These are phyloP conservation scores for Phyllotreta striolata DNA, from an alignment of 2,888 invertebrate genomes.

Conservation along the genomic window DNA sequence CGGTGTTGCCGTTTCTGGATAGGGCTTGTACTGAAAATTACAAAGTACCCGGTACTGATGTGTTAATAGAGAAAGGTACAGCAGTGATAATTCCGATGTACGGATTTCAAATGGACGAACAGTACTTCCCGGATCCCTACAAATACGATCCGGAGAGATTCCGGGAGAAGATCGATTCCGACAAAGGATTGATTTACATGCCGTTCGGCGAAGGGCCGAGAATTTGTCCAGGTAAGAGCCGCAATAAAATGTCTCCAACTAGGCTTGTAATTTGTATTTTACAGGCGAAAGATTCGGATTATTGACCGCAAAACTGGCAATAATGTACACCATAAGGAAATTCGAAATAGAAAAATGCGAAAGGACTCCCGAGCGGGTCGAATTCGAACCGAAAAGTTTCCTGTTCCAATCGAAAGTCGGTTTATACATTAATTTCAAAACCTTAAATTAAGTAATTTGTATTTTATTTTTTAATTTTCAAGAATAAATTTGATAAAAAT, in stretches of 20 bases:
- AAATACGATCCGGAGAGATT: constrained; percentile 50
- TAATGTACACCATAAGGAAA: not conserved
- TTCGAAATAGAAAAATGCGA: not conserved
- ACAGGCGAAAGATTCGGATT: constrained; percentile 13
- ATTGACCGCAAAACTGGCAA: not conserved
- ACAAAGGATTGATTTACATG: not conserved
- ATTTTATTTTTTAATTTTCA: not conserved
- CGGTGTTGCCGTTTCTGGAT: constrained; percentile 31
- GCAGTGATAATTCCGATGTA: constrained; percentile 27
- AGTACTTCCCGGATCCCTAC: constrained; percentile 35
- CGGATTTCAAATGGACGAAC: constrained; percentile 32
- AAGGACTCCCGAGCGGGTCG: not conserved
- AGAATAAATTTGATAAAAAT: too few species aligned
- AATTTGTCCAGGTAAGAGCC: constrained; percentile 9
- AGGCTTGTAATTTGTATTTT: not conserved
- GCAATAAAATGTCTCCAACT: not conserved
- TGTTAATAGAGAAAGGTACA: constrained; percentile 46
- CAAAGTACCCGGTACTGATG: constrained; percentile 46
- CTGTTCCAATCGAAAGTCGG: not conserved
- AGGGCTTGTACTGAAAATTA: constrained; percentile 49
- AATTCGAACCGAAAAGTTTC: constrained; percentile 9
- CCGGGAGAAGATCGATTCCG: constrained; percentile 33
- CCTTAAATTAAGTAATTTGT: not conserved
- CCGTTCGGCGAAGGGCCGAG: constrained; percentile 8
- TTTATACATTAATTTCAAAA: not conserved